These are phyloP conservation scores for Acronicta leporina DNA, from an alignment of 2,888 invertebrate genomes.

Conservation along the genomic window DNA sequence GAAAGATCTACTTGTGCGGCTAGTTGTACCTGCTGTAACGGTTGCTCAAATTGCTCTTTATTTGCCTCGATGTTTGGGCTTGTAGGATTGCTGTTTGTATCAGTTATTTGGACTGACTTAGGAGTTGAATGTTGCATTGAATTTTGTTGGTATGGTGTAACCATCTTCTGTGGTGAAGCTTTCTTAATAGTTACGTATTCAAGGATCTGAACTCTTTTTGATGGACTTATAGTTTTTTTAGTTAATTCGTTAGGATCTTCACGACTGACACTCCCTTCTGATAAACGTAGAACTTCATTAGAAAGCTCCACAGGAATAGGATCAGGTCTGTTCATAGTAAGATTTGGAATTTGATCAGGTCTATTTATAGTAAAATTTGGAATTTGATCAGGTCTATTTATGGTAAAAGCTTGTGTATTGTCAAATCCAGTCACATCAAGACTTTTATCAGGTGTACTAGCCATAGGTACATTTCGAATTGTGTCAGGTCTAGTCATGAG, in stretches of 20 bases:
- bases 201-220: conserved; percentile 76
- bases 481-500: conserved; percentile 9
- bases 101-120: conserved; percentile 14
- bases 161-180: conserved; percentile 29
- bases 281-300: conserved; percentile 64
- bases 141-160: conserved; percentile 21
- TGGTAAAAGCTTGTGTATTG: neutral
- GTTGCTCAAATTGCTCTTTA: conserved; percentile 24
- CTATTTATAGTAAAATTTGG: conserved; percentile 7
- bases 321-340: conserved; percentile 40
- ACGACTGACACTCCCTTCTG: conserved; percentile 45
- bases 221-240: conserved; percentile 68
- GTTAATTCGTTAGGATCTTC: conserved; percentile 42
- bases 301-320: conserved; percentile 65
- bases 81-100: conserved; percentile 16
- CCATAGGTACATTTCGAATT: conserved; percentile 5
- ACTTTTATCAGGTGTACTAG: conserved; percentile 4
- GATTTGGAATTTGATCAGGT: conserved; percentile 21
- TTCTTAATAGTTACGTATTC: conserved; percentile 77
- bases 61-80: conserved; percentile 27
- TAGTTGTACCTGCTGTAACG: conserved; percentile 22
- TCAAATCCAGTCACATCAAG: conserved; percentile 6
- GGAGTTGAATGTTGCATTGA: conserved; percentile 25
- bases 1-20: conserved; percentile 70
- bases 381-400: conserved; percentile 20